Base-by-base conservation (phyloP, 2,113 vertebrate species). In the Myodes glareolus region DNA sequence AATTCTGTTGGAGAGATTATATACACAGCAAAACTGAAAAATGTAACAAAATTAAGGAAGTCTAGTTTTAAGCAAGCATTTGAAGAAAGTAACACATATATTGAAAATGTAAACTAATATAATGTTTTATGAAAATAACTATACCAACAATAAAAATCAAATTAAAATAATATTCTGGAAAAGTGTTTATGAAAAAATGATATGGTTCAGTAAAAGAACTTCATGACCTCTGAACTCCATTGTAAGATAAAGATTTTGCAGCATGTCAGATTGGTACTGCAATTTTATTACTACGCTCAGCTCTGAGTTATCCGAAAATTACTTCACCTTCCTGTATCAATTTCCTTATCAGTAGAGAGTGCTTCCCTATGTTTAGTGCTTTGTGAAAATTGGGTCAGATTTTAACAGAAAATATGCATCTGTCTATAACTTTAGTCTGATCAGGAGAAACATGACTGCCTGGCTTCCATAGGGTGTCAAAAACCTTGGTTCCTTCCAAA, bases 151-250 rank as follows among this genome's bases (percentile, higher is more conserved):
- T 31, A 67, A 42, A 63, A 82, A 23, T 16, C 13, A 42, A 88
- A 7, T 29, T 73, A 88, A 73, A 72, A 29, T 19, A 42, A 23
- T 91, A 45, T n/a, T 88, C 42, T 88, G 31, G 33, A 68, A 91
- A 92, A 78, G 70, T 33, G 55, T 29, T 78, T 21, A 90, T 65
- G 3, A 80, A 90, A 67, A 93, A 75, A 85, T 63, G 45, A 87
- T 70, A 95, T 27, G 78, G 29, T 90, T 92, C 73, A 63, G 47
- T 61, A 91, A 84, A 92, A 92, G 88, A 95, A 94, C 87, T 90
- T 86, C 85, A 67, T 67, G 8, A 84, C 68, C 80, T 63, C 39
- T 94, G 50, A 91, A 82, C 17, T 89, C n/a, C 85, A 90, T 1
- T 9, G 63, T 42, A 96, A 75, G 58, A 42, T 31, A 92, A 96